Evolutionary conservation across 2,113 vertebrate species (phyloP), one percentile per base, ranked within the genome.

Genomic region (Brachyhypopomus gauderio): DNA sequence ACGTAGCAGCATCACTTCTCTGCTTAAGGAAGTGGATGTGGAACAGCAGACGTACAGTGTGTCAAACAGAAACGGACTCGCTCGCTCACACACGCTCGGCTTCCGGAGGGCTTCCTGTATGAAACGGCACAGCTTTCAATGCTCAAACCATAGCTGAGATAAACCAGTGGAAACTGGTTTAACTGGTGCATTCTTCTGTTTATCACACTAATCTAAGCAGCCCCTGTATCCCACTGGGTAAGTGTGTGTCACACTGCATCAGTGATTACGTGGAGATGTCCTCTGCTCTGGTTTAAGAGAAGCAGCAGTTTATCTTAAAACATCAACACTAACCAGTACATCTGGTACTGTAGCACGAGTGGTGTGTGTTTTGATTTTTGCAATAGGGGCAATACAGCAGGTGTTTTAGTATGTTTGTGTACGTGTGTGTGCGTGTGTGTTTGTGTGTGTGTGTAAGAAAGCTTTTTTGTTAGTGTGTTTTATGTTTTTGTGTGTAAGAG

Each of bases 71-170:
- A 38, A 64, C 36, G 27, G 11, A 45, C 38, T 64, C 22, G 52
- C 60, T 77, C 64, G 60, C 75, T 64, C 59, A 77, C n/a, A 64
- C 36, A 8, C 3, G 45, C 45, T 14, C 20, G 62, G 69, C 72
- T 72, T 80, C 58, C 41, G 27, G 70, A 83, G n/a, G 9, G 67
- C 60, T 78, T 78, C 81, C 60, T 71, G 48, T 73, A n/a, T 74
- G 62, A 38, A 73, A 71, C 66, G 20, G 9, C 9, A 3, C 5
- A 3, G 11, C 25, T 60, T 70, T 59, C 23, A 30, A 52, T 34
- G 36, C 34, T 71, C 2, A 20, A 48, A 9, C 5, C 1, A 3
- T 67, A 60, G 62, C 56, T 17, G 11, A 30, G 12, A n/a, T 60
- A 20, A 45, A 20, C 6, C 6, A 19, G 16, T 23, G 38, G 34